Percentiles rank a stretch among this genome's conserved stretches.
phyloP scores from a whole-genome alignment of 2,797 vertebrate species.

The Phataginus tricuspis region DNA sequence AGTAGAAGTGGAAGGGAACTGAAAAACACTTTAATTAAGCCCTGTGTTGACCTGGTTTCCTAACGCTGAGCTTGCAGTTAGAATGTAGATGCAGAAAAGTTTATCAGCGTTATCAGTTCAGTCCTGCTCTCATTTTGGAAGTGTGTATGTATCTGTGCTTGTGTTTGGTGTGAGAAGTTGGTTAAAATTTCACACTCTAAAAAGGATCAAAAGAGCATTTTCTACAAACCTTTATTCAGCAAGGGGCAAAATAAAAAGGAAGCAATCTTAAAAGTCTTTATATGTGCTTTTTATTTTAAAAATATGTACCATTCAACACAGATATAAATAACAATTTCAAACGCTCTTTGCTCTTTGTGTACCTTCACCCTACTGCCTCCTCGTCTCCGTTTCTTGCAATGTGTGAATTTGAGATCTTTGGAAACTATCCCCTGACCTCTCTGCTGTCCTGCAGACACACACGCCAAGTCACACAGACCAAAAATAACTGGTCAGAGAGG shows the following conservation, averaged over 20 bases:
- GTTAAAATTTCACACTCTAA: conserved; percentile 12
- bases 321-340: not conserved
- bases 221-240: not conserved
- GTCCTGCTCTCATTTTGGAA: not conserved
- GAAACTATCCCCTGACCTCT: not conserved
- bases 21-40: not conserved
- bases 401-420: not conserved
- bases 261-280: not conserved
- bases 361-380: not conserved
- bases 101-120: not conserved
- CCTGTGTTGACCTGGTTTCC: not conserved
- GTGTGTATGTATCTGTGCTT: too few relatives aligned
- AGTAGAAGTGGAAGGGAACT: not conserved
- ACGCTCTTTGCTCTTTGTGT: not conserved
- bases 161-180: not conserved
- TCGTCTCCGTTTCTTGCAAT: not conserved
- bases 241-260: not conserved
- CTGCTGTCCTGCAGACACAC: not conserved
- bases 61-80: not conserved
- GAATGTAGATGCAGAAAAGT: not conserved
- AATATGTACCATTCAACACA: not conserved
- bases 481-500: not conserved
- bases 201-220: not conserved
- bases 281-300: not conserved
- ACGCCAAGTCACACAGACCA: not conserved